Conservation (phyloP, 2,113 vertebrate genomes). For the Balaeniceps rex region DNA sequence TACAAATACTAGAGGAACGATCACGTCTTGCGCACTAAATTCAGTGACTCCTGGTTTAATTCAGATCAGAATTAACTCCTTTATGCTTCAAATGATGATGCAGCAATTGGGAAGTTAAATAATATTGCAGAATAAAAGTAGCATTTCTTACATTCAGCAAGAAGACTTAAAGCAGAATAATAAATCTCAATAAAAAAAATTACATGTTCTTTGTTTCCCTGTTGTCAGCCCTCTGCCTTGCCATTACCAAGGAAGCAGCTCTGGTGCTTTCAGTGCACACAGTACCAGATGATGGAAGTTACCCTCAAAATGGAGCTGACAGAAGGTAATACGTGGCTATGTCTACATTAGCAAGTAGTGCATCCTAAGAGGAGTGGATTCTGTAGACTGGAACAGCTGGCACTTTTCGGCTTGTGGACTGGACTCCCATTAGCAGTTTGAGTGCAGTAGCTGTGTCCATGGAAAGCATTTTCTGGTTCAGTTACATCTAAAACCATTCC, state of each 20-base stretch:
- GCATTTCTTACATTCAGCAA: background rate
- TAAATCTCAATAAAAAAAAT: background rate
- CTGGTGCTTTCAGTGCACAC: background rate
- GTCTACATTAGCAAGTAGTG: background rate
- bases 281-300: background rate
- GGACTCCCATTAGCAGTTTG: background rate
- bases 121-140: background rate
- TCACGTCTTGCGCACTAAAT: background rate
- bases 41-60: background rate
- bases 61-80: background rate
- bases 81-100: background rate
- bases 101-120: background rate
- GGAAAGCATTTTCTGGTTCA: background rate
- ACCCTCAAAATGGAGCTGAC: background rate
- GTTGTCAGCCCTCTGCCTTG: background rate
- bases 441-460: background rate
- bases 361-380: background rate
- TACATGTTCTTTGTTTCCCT: background rate
- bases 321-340: background rate
- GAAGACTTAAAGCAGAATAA: background rate
- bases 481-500: background rate
- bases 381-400: background rate
- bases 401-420: background rate
- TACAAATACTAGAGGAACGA: background rate
- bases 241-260: background rate